These are phyloP conservation scores for Bursaphelenchus okinawaensis DNA, from an alignment of 2,888 invertebrate species.

Conservation along the genomic window DNA sequence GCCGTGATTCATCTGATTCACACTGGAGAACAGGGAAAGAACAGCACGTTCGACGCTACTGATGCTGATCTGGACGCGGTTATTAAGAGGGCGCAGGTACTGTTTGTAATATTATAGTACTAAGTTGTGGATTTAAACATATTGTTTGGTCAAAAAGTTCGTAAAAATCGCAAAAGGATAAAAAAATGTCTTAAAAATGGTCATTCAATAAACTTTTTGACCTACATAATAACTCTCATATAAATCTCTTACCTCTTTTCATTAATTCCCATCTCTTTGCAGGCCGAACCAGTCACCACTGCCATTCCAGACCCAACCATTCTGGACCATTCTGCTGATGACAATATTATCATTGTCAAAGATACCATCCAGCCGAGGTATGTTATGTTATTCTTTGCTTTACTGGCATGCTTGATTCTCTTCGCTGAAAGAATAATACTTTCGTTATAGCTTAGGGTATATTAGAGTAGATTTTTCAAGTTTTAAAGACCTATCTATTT, in stretches of 20 bases:
- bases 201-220: not conserved
- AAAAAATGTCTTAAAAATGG: not conserved
- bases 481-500: no score
- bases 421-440: not conserved
- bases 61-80: slow-evolving; percentile 41
- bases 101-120: no score
- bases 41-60: slow-evolving; percentile 28
- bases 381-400: slow-evolving; percentile 9
- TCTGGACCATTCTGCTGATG: slow-evolving; percentile 32
- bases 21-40: slow-evolving; percentile 47
- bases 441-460: no score
- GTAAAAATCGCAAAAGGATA: not conserved
- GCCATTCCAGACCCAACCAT: slow-evolving; percentile 35
- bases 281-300: slow-evolving; percentile 36
- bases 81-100: slow-evolving; percentile 37
- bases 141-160: not conserved
- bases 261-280: not conserved
- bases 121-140: not conserved
- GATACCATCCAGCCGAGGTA: slow-evolving; percentile 51
- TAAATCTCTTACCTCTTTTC: no score
- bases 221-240: no score
- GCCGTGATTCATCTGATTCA: slow-evolving; percentile 56
- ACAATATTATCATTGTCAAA: slow-evolving; percentile 46
- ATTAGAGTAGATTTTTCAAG: no score
- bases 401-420: slow-evolving; percentile 5